Base-by-base conservation (phyloP, 64 coral and sea anemone genomes). In the Pocillopora verrucosa region DNA sequence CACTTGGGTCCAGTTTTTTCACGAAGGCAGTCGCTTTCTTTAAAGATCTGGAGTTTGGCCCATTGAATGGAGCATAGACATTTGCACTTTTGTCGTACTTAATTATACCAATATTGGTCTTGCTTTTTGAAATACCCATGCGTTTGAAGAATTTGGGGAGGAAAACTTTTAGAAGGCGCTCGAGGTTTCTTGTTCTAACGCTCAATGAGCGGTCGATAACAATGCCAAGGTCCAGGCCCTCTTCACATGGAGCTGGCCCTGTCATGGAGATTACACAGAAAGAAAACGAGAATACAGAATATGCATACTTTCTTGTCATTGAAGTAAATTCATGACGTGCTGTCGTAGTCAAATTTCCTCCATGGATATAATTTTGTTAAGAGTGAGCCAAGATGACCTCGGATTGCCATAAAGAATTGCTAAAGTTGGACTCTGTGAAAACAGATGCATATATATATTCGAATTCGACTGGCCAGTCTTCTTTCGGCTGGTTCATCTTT, bases 221-320 rank as follows among this genome's bases (percentile, higher is more conserved):
- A 45, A 85, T 85, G 65, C 82, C 82, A 0, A 85, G 82, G 19
- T 85, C 82, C 12, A 85, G 67, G 1, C 82, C 82, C 36, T 85
- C 2, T 1, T 14, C 2, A 51, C 82, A 85, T 19, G 82, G 82
- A 3, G 65, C 36, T 70, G 63, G 12, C 38, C 10, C 64, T 85
- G n/a, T 41, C 15, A 26, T 2, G 56, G 72, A 84, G 16, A 36
- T 22, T 15, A 1, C 9, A 59, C 19, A 79, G n/a, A 79, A n/a
- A 75, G 13, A 15, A 80, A 80, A 11, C 36, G 24, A 75, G 1
- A 16, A 35, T 3, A 37, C 5, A 75, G 34, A 9, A 36, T 1
- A 10, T 5, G 20, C 30, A 30, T 0, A 22, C 30, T 25, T 30
- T 30, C 69, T 73, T 73, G 69, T 51, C 41, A 51, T 51, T 51